Conservation (phyloP, 2,113 vertebrate genomes). For the Alethe diademata region DNA sequence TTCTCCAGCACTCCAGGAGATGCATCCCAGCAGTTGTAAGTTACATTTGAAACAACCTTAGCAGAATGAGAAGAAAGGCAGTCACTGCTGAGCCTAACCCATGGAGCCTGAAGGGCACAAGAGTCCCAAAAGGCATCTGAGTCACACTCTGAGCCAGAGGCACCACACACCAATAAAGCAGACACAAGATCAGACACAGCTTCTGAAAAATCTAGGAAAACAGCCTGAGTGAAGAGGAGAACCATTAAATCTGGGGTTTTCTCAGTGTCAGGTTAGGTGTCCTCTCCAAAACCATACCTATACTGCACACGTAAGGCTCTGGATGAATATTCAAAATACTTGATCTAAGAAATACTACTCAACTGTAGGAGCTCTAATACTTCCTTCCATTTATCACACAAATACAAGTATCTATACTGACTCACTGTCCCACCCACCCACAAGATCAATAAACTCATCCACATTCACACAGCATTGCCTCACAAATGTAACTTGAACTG, state of each 20-base stretch:
- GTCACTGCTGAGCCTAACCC: neutral
- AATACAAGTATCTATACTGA: neutral
- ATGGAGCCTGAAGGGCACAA: neutral
- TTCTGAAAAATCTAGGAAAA: neutral
- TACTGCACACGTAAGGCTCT: neutral
- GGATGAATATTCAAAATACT: neutral
- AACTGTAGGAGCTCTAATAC: neutral
- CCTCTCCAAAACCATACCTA: neutral
- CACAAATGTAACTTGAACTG: neutral
- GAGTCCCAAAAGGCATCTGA: neutral
- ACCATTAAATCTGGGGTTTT: neutral
- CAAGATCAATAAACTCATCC: neutral
- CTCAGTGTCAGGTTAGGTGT: neutral
- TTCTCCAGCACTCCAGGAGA: neutral
- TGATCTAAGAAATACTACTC: neutral
- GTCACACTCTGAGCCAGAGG: neutral
- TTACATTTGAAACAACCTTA: neutral
- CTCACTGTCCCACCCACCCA: neutral
- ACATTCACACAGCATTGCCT: accelerated
- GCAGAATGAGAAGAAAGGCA: neutral
- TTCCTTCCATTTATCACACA: neutral
- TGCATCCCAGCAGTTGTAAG: neutral
- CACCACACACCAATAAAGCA: neutral
- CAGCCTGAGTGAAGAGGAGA: neutral
- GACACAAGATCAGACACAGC: neutral